Percentiles rank a stretch among this genome's conserved stretches.
Conservation (phyloP, 2,113 vertebrate species). For the Orientallactaga bullata region DNA sequence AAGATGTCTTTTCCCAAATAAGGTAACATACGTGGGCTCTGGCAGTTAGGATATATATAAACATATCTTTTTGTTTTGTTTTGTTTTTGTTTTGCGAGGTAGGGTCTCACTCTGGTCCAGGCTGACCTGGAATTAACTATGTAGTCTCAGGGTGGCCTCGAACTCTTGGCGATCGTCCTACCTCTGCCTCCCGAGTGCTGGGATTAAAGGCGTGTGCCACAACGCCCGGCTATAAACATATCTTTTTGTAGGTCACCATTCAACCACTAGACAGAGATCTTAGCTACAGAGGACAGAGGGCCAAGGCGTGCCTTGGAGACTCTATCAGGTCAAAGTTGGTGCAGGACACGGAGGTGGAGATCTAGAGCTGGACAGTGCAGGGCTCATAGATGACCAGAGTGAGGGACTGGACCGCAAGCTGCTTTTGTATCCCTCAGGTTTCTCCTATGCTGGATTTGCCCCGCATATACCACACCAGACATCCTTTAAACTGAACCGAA, state of each 20-base stretch:
- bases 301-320: background rate
- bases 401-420: background rate
- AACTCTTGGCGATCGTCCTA: no score
- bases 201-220: no score
- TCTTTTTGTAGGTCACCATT: background rate
- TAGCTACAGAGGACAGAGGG: background rate
- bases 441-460: background rate
- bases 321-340: accelerated
- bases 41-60: background rate
- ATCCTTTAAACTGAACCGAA: background rate
- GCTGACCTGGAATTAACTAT: no score
- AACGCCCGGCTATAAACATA: no score
- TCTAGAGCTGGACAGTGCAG: no score
- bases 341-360: background rate
- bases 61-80: no score
- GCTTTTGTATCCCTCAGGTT: background rate
- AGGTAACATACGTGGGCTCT: background rate
- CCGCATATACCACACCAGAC: background rate
- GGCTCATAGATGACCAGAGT: background rate
- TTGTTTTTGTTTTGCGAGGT: no score
- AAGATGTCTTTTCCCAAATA: background rate
- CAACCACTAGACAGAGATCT: background rate
- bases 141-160: no score
- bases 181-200: no score
- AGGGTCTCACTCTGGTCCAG: no score